Evolutionary conservation across 2,888 invertebrate species (phyloP), one percentile per base, ranked within the genome.

Genomic region (Lordiphosa andalusiaca): DNA sequence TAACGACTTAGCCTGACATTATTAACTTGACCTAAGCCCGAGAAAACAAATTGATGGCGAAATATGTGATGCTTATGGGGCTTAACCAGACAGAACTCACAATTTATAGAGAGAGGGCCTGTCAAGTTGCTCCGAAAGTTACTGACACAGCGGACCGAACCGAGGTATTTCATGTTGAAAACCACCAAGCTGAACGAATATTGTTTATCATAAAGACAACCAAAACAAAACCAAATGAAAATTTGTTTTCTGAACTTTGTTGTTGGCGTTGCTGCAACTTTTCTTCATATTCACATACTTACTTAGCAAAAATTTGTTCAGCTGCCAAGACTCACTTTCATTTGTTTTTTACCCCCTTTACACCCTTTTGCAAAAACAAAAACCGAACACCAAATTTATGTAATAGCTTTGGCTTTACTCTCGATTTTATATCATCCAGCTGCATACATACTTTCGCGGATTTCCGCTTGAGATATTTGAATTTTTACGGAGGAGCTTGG

Each of bases 401-500:
- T 65, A 85, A 78, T 37, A 25, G 57, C 40, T 69, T 52, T 53
- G 50, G 53, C 54, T 54, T 67, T 61, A 64, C 52, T 66, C 60
- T 70, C 39, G 41, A 55, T 65, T 67, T 84, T 61, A 69, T 63
- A 64, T 65, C 44, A 62, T 57, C 53, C 46, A 54, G 54, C 33
- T 62, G 13, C 10, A 33, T 49, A 30, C 46, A 37, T 52, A 42
- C 73, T 69, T 76, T 78, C 73, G 73, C 84, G 85, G 84, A 82
- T 85, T 82, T 80, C 73, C 86, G 86, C 86, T 71, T 71, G 58
- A 78, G 61, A 72, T 74, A 72, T 65, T 78, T 82, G 77, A 81
- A 70, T 73, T 64, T 30, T 72, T 73, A 65, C 60, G 59, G 40
- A 39, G 56, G 40, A 42, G 53, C 41, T 67, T 50, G 46, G 53